Evolutionary conservation across 2,113 vertebrate species (phyloP).

Genomic region (Clinocottus analis): DNA sequence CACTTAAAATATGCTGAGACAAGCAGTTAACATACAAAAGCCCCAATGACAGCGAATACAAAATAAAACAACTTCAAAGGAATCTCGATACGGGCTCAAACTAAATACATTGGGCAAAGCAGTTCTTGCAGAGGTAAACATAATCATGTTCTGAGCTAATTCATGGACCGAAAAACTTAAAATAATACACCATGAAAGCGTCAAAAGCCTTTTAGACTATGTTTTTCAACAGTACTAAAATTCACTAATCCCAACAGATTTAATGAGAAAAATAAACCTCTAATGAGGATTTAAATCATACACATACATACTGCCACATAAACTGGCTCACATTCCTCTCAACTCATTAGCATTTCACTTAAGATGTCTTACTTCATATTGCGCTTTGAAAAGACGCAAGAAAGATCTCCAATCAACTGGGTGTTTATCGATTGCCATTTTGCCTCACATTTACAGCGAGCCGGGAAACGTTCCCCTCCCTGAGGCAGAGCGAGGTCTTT

Average conservation of each 20-base stretch:
- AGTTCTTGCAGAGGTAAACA: constrained; percentile 16
- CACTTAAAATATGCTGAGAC: constrained; percentile 46
- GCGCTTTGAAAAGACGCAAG: background rate
- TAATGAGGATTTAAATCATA: constrained; percentile 6
- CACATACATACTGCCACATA: background rate
- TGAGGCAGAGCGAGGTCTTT: constrained; percentile 27
- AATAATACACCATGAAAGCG: constrained; percentile 4
- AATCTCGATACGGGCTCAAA: constrained; percentile 13
- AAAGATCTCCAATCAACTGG: constrained; percentile 33
- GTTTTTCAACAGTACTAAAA: constrained; percentile 11
- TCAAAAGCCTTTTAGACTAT: constrained; percentile 21
- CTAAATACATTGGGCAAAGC: constrained; percentile 10
- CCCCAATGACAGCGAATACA: constrained; percentile 30
- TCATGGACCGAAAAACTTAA: background rate
- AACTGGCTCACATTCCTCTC: background rate
- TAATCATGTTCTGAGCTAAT: constrained; percentile 22
- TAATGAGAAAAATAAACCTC: background rate
- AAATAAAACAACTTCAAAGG: constrained; percentile 35
- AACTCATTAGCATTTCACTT: constrained; percentile 6
- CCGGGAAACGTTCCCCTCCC: constrained; percentile 29
- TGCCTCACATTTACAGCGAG: constrained; percentile 41
- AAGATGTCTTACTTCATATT: constrained; percentile 5
- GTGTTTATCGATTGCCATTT: constrained; percentile 61
- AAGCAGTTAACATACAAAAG: constrained; percentile 41
- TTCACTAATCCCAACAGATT: constrained; percentile 11